Evolutionary conservation across 2,113 vertebrate genomes (phyloP), one percentile per base, ranked within the genome.

Genomic region (Erinaceus europaeus): DNA sequence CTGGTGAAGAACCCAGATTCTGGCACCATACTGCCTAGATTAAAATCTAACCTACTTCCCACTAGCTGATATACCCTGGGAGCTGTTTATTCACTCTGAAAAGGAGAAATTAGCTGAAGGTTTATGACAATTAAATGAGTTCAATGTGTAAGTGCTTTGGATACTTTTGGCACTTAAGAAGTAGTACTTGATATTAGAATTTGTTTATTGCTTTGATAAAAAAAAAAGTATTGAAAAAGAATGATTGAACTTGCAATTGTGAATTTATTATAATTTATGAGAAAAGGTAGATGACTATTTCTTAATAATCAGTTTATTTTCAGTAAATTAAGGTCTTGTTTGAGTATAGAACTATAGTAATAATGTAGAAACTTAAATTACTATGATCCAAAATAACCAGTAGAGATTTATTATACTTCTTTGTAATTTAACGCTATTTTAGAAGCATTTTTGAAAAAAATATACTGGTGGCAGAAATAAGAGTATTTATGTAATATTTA

Each of bases 81-180:
- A 80, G 38, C 9, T 53, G 36, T 80, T 72, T 72, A 62, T 34
- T 74, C 64, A 38, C 25, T 42, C 18, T 78, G 64, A 87, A 89
- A 84, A 46, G 72, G 44, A 75, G 50, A n/a, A 78, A 75, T 86
- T 87, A 90, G 27, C 34, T 40, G 25, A 32, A 17, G 3, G 40
- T 20, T 71, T 69, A 50, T 82, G 65, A 91, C 42, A 90, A 74
- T 74, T 69, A 80, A 91, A 53, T 74, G 29, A 90, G 5, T 82
- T 94, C 86, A 84, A 52, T 91, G 81, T 78, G 29, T 80, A 46
- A 86, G 36, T 78, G 11, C 62, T 93, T 86, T 81, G 32, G 90
- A 38, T 29, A 55, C 15, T 88, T 14, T 38, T 40, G 20, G 50
- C 36, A 57, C n/a, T 32, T 74, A 38, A 25, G 69, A 74, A 81